Evolutionary conservation across 2,113 vertebrate species (phyloP).

Genomic region (Megaptera novaeangliae): DNA sequence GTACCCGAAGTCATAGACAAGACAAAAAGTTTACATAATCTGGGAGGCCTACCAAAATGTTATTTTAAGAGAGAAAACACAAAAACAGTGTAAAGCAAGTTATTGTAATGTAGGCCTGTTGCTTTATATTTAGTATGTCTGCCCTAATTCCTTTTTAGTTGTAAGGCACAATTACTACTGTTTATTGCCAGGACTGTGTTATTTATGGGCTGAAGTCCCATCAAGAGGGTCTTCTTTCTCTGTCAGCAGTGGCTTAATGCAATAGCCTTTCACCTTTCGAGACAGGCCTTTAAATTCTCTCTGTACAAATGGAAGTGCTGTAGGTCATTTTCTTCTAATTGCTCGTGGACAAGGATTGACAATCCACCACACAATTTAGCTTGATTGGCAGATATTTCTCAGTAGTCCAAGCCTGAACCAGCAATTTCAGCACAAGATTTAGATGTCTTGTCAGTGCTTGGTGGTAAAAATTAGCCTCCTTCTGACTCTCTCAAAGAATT

Average conservation of each 20-base stretch:
- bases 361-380: slow-evolving; percentile 44
- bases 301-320: slow-evolving; percentile 54
- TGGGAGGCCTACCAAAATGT: background rate
- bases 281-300: slow-evolving; percentile 62
- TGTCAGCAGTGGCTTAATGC: slow-evolving; percentile 65
- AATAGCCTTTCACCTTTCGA: slow-evolving; percentile 66
- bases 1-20: background rate
- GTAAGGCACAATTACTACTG: slow-evolving; percentile 33
- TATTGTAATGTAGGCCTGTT: background rate
- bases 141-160: slow-evolving; percentile 43
- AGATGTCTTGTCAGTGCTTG: slow-evolving; percentile 35
- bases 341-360: slow-evolving; percentile 53
- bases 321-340: slow-evolving; percentile 68
- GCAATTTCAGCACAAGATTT: slow-evolving; percentile 54
- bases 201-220: slow-evolving; percentile 64
- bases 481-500: background rate
- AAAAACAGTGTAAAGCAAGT: background rate
- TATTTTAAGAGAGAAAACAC: background rate
- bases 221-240: slow-evolving; percentile 58
- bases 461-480: slow-evolving; percentile 31
- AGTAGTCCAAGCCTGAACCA: slow-evolving; percentile 1
- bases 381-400: slow-evolving; percentile 59
- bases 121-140: slow-evolving; percentile 33
- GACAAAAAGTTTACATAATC: background rate
- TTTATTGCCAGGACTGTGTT: slow-evolving; percentile 47